Conservation (phyloP, 2,113 vertebrate species). For the Ahaetulla prasina region DNA sequence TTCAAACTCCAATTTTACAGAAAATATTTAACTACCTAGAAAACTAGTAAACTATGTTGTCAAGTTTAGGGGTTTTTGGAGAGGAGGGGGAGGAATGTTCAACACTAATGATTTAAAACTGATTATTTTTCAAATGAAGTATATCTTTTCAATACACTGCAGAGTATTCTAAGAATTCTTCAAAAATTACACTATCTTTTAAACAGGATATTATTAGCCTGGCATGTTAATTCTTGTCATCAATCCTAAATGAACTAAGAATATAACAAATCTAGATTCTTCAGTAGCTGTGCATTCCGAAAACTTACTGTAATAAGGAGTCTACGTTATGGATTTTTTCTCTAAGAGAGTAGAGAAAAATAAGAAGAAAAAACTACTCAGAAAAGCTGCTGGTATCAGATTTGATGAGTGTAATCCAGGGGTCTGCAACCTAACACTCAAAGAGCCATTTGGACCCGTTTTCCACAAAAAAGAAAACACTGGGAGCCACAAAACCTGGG, state of each 20-base stretch:
- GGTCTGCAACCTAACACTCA: too few relatives aligned
- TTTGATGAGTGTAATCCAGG: neutral
- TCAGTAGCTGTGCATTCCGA: neutral
- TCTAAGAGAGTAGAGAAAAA: neutral
- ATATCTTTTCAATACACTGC: neutral
- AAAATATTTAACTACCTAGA: neutral
- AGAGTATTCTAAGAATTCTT: neutral
- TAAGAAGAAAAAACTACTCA: neutral
- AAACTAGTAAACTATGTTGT: neutral
- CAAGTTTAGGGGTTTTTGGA: neutral
- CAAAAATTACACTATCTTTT: neutral
- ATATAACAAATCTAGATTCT: neutral
- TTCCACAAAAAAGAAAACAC: too few relatives aligned
- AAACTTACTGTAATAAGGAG: neutral
- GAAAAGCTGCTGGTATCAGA: neutral
- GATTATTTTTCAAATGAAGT: neutral
- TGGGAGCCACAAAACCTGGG: too few relatives aligned
- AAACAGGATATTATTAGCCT: neutral
- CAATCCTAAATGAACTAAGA: neutral
- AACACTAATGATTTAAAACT: neutral
- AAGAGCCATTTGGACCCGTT: too few relatives aligned
- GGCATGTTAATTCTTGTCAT: neutral
- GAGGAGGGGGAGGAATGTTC: too few relatives aligned
- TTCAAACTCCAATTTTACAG: neutral
- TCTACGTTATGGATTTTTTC: neutral